These are phyloP conservation scores for Ladona fulva DNA, from an alignment of 1,140 invertebrate species.

Conservation along the genomic window DNA sequence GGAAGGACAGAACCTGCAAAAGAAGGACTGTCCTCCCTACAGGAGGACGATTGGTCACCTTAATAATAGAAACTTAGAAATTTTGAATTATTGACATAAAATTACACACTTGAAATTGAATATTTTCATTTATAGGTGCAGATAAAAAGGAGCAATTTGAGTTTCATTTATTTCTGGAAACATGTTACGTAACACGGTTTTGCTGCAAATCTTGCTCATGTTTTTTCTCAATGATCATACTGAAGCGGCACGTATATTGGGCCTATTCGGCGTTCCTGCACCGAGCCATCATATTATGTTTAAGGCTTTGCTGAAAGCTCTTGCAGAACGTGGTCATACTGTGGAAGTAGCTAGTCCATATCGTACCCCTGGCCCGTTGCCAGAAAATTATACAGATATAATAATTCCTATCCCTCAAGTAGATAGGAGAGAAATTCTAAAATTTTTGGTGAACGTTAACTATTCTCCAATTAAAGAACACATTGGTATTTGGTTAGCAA, in stretches of 20 bases:
- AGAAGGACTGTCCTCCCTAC: too few relatives aligned
- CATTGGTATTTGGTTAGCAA: neutral
- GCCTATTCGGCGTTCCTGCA: slow-evolving; percentile 29
- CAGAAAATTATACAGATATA: slow-evolving; percentile 43
- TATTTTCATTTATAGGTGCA: too few relatives aligned
- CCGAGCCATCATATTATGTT: slow-evolving; percentile 49
- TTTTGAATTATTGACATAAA: too few relatives aligned
- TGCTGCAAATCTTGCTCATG: neutral
- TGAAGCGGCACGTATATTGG: slow-evolving; percentile 30
- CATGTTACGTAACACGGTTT: neutral
- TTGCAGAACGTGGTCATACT: slow-evolving; percentile 45
- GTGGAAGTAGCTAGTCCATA: slow-evolving; percentile 46
- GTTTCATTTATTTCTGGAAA: too few relatives aligned
- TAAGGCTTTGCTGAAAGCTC: slow-evolving; percentile 40
- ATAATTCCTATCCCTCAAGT: slow-evolving; percentile 24
- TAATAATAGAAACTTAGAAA: too few relatives aligned
- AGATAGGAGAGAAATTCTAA: neutral
- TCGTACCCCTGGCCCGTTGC: slow-evolving; percentile 33
- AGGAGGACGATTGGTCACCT: too few relatives aligned
- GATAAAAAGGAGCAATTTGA: too few relatives aligned
- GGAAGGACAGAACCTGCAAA: too few relatives aligned
- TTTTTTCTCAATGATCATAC: neutral
- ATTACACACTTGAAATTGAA: too few relatives aligned
- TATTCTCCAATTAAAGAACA: neutral
- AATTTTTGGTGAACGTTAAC: neutral